phyloP scores from a whole-genome alignment of 2,113 vertebrate species.

The Illadopsis cleaveri region DNA sequence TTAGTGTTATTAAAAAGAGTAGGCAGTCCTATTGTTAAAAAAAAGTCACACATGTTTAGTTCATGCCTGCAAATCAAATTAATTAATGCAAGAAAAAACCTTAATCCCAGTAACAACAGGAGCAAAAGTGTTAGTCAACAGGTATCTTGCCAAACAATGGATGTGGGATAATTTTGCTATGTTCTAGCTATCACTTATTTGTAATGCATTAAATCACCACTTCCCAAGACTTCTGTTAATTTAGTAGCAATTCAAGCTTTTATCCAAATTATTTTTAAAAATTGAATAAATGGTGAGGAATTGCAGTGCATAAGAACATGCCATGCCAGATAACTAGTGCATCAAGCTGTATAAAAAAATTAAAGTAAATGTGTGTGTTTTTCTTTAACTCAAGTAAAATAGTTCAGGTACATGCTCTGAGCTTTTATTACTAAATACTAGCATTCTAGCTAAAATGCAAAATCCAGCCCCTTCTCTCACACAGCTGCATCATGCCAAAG shows the following conservation, averaged over 20 bases:
- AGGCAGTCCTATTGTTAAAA: conserved; percentile 58
- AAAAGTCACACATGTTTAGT: conserved; percentile 83
- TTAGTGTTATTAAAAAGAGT: conserved; percentile 5
- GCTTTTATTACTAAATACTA: neutral
- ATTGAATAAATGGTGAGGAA: neutral
- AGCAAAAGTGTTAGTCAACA: conserved; percentile 79
- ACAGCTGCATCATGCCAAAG: neutral
- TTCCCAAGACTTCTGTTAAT: neutral
- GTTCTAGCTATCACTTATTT: neutral
- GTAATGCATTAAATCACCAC: neutral
- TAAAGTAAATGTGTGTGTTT: neutral
- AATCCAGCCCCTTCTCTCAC: neutral
- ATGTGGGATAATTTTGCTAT: conserved; percentile 71
- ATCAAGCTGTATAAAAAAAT: conserved; percentile 24
- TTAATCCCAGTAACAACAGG: conserved; percentile 71
- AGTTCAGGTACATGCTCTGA: neutral
- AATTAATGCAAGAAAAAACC: conserved; percentile 79
- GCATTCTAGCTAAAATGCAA: neutral
- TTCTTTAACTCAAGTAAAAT: neutral
- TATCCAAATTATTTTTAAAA: neutral
- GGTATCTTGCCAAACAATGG: conserved; percentile 77
- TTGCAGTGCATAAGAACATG: conserved; percentile 21
- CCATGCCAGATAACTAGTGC: conserved; percentile 34
- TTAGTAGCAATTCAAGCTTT: neutral
- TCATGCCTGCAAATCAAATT: conserved; percentile 88